Conservation (phyloP, 2,888 invertebrate genomes). For the Drosophila maculinotata region DNA sequence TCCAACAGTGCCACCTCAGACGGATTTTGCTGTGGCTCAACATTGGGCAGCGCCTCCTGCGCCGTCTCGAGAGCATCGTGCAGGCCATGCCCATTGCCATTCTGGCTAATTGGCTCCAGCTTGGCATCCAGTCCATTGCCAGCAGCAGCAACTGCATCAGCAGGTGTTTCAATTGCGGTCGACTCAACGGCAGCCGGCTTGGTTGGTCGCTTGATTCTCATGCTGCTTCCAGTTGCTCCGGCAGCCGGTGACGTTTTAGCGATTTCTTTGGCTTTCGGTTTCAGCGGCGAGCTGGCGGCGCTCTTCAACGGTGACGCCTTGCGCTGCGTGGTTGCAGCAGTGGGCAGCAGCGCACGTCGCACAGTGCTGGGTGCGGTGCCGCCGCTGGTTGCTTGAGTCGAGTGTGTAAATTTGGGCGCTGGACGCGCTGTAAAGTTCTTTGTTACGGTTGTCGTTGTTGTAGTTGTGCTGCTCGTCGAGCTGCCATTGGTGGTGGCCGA, state of each 20-base stretch:
- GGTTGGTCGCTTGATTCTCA: conserved; percentile 43
- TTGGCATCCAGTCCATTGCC: conserved; percentile 45
- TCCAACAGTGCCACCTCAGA: conserved; percentile 56
- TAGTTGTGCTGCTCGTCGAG: conserved; percentile 29
- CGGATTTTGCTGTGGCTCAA: conserved; percentile 16
- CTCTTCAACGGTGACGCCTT: conserved; percentile 70
- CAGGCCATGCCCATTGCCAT: conserved; percentile 51
- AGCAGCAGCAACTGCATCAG: conserved; percentile 18
- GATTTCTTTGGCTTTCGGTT: conserved; percentile 75
- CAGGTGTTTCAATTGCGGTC: conserved; percentile 5
- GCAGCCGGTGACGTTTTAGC: conserved; percentile 64
- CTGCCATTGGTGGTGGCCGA: conserved; percentile 45
- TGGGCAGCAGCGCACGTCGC: conserved; percentile 59
- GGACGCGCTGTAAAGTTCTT: conserved; percentile 82
- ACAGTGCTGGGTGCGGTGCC: conserved; percentile 44
- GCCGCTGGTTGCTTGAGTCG: conserved; percentile 30
- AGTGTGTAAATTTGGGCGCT: conserved; percentile 77
- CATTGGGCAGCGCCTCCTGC: conserved; percentile 42
- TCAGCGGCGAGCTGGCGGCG: conserved; percentile 56
- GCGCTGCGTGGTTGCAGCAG: conserved; percentile 51
- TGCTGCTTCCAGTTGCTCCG: conserved; percentile 40
- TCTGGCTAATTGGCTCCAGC: conserved; percentile 33
- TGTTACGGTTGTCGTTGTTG: conserved; percentile 66
- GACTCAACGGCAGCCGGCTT: conserved; percentile 6
- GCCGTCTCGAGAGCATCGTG: conserved; percentile 42